These are phyloP conservation scores for Sapayoa aenigma DNA, from an alignment of 2,113 vertebrate species.

Conservation along the genomic window DNA sequence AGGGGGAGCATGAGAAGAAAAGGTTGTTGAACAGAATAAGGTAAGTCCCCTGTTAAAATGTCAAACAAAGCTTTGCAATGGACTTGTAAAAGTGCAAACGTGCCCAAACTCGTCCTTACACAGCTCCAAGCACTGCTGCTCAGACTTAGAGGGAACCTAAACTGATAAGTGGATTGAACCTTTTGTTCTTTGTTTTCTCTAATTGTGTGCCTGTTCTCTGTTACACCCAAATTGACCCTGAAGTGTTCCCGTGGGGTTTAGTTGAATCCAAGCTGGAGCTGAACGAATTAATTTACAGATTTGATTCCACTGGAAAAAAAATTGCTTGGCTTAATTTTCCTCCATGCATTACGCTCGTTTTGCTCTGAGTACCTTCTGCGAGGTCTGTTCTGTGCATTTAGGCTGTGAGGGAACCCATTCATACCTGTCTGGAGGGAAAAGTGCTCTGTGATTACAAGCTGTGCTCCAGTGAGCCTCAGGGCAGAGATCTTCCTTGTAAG, in stretches of 20 bases:
- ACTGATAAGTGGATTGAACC: neutral
- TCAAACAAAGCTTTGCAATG: neutral
- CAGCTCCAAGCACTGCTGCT: neutral
- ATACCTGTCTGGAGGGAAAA: neutral
- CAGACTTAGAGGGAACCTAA: constrained; percentile 17
- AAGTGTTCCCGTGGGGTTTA: neutral
- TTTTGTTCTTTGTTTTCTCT: constrained; percentile 3
- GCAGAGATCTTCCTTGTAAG: neutral
- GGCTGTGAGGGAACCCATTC: neutral
- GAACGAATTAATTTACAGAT: neutral
- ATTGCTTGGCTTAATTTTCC: neutral
- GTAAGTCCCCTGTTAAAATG: constrained; percentile 38
- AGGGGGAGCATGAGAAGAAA: neutral
- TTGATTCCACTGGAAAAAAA: neutral
- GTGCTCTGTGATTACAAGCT: neutral
- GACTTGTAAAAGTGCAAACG: neutral
- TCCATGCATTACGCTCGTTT: neutral
- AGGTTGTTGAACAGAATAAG: neutral
- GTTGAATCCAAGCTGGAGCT: neutral
- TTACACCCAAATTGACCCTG: neutral
- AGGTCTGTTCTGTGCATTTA: neutral
- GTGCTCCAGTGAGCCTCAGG: neutral
- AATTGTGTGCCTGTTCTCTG: neutral
- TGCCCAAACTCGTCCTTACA: neutral
- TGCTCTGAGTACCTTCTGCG: neutral